Base-by-base conservation (phyloP, 2,888 invertebrate genomes). In the Chaetogeoica ovagalla region DNA sequence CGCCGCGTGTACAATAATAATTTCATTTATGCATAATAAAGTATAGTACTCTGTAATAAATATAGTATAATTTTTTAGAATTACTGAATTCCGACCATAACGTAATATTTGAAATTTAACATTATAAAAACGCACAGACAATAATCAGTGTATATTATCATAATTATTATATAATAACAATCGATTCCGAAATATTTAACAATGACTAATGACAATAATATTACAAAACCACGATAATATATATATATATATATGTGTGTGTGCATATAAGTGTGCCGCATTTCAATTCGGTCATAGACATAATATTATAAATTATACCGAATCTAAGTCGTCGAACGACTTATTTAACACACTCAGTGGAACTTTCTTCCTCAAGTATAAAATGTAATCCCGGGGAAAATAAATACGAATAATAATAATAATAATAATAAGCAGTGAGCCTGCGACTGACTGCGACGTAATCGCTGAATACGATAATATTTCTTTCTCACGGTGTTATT, bases 401-500 rank as follows among this genome's bases (percentile, higher is more conserved):
- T 55, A 65, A 21, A 55, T 21, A 55, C n/a, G 65, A 7, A 55
- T 75, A 75, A 66, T 75, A 43, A 43, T 43, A 7, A 55, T 75
- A 75, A 66, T 75, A 43, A 43, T 43, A 43, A 43, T 9, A 43
- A 9, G 9, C 9, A 1, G 43, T 43, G 4, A 30, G 30, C 30
- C 30, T 30, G 30, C 30, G 43, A 43, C 43, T 43, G 43, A 43
- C 43, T 43, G 43, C 43, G 9, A 9, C 6, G 55, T 55, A 74
- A 43, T 59, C 23, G 19, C 43, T 23, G 7, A 43, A n/a, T 48
- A 57, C 6, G 9, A 43, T 43, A 43, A 43, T 39, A n/a, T 75
- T 59, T 75, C 21, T 66, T 75, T 75, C 75, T 68, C 75, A 75
- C 75, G 66, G 75, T 59, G 39, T 59, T 65, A 66, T 57, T 57